Base-by-base conservation (phyloP, 1,140 invertebrate genomes). In the Hormaphis cornu region DNA sequence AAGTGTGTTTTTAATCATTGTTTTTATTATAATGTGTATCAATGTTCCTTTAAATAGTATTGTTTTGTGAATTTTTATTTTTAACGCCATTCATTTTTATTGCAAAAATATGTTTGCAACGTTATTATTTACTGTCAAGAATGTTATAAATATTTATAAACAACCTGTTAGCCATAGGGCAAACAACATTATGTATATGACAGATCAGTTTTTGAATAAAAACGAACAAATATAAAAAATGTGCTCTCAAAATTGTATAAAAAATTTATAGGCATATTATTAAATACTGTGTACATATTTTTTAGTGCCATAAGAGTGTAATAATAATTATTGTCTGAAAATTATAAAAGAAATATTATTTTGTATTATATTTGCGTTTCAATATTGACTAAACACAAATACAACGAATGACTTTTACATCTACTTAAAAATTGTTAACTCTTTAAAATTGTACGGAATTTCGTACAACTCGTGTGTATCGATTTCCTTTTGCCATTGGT, bases 1-100 rank as follows among this genome's bases (percentile, higher is more conserved):
- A 24, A 58, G 9, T 58, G 9, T 35, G 33, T 58, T 37, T 35
- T 58, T 58, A 58, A 58, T 58, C 20, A 24, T 16, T 37, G 33
- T 16, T 40, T 14, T 58, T 58, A 58, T 20, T 37, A 24, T 58
- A 56, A 58, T 22, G 22, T 40, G 33, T 58, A 58, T 58, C 12
- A 20, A 58, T 58, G 54, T 58, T 58, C 54, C 54, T 58, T 58
- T 58, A 58, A 40, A 56, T 35, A 56, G 30, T 58, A 58, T 58
- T 58, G 20, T 58, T 12, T 56, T 37, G 35, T 22, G 9, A n/a
- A n/a, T 7, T 18, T 56, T 58, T 58, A 37, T 56, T 56, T 40
- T 37, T 24, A 56, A 33, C n/a, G 18, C 10, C 30, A 35, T 35
- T 56, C 20, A 14, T 56, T 35, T 35, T 56, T 37, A 35, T 33